phyloP scores from a whole-genome alignment of 2,888 invertebrate genomes.

The Parasteatoda lunata region DNA sequence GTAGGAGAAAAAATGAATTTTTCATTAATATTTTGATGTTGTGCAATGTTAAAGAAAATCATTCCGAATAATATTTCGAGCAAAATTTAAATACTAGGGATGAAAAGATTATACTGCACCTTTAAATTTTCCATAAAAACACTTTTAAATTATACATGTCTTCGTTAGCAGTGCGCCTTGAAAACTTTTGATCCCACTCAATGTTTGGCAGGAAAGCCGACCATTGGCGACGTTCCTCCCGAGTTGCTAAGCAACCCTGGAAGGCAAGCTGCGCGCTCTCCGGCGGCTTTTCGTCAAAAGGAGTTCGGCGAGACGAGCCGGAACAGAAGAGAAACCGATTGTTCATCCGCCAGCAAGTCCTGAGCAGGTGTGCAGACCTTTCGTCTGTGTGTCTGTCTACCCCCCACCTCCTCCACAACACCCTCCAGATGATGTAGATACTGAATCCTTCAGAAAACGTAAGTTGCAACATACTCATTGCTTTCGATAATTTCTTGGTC shows the following conservation, averaged over 20 bases:
- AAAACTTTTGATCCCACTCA: neutral
- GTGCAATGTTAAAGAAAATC: too few species aligned
- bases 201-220: neutral
- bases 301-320: conserved; percentile 45
- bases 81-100: too few species aligned
- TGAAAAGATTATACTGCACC: too few species aligned
- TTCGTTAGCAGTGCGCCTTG: neutral
- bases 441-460: conserved; percentile 19
- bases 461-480: conserved; percentile 14
- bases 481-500: neutral
- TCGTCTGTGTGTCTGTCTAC: conserved; percentile 40
- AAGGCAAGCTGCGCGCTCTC: conserved; percentile 50
- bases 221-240: conserved; percentile 27
- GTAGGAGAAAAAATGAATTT: too few species aligned
- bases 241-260: conserved; percentile 28
- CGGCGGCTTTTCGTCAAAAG: conserved; percentile 50
- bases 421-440: conserved; percentile 45
- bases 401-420: conserved; percentile 29
- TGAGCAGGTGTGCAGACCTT: conserved; percentile 29
- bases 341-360: conserved; percentile 36
- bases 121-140: too few species aligned
- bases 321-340: conserved; percentile 51
- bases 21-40: too few species aligned
- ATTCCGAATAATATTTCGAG: too few species aligned
- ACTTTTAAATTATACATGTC: too few species aligned